Conservation (phyloP, 2,888 invertebrate species). For the Oasisia sp. region DNA sequence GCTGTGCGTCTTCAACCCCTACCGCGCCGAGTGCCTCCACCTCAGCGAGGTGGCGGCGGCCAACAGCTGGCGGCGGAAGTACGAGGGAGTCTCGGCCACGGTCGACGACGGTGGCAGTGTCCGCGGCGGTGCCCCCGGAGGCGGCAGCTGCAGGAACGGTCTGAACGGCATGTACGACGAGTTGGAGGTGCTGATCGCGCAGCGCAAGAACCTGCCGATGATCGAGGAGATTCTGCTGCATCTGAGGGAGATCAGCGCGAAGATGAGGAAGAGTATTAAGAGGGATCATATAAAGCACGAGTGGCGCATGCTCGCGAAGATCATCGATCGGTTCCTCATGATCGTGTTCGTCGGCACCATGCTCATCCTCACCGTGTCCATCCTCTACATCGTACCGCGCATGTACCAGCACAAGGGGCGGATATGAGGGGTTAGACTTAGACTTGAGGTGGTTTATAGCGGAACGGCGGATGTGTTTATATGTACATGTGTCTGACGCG, state of each 20-base stretch:
- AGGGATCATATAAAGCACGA: conserved; percentile 39
- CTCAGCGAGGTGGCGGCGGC: conserved; percentile 25
- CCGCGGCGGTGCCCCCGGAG: background rate
- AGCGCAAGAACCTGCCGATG: conserved; percentile 33
- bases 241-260: conserved; percentile 39
- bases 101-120: background rate
- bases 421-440: background rate
- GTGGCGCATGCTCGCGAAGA: conserved; percentile 43
- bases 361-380: conserved; percentile 36
- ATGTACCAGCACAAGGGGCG: conserved; percentile 19
- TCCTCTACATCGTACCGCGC: conserved; percentile 35
- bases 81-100: background rate
- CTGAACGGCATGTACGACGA: conserved; percentile 30
- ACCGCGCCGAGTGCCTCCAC: conserved; percentile 28
- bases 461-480: background rate
- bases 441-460: background rate
- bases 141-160: background rate
- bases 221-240: conserved; percentile 42
- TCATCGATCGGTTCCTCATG: conserved; percentile 41
- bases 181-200: conserved; percentile 32
- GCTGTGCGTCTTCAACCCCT: conserved; percentile 43
- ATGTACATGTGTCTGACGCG: background rate
- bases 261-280: conserved; percentile 38
- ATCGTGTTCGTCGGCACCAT: conserved; percentile 40
- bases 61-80: background rate